Percentiles rank a stretch among this genome's conserved stretches.
These are phyloP conservation scores for Tachyglossus aculeatus DNA, from an alignment of 2,797 vertebrate genomes.

Conservation along the genomic window DNA sequence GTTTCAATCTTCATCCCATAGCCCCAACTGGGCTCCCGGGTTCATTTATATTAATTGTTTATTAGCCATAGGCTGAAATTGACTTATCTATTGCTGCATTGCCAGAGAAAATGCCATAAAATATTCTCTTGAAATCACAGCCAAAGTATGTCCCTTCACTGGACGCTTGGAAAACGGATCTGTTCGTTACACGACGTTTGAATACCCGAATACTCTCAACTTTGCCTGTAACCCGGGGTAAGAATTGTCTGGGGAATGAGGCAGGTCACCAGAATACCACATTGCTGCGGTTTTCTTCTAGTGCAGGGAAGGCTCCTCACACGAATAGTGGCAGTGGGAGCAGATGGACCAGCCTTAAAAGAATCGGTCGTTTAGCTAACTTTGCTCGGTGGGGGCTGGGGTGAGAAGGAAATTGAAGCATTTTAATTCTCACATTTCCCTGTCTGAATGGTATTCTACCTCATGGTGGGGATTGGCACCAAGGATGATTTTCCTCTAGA, in stretches of 20 bases:
- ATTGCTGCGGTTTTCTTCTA: background rate
- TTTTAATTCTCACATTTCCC: too few species aligned
- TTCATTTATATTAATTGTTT: too few species aligned
- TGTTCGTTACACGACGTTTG: slow-evolving; percentile 65
- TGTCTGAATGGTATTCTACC: too few species aligned
- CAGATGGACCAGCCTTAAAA: too few species aligned
- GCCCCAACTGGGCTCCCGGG: too few species aligned
- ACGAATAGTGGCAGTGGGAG: too few species aligned
- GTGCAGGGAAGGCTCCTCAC: background rate
- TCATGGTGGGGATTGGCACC: too few species aligned
- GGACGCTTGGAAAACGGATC: slow-evolving; percentile 74
- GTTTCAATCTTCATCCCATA: too few species aligned
- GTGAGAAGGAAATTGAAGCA: too few species aligned
- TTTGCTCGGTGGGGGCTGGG: too few species aligned
- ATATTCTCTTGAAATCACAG: slow-evolving; percentile 67
- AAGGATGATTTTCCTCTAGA: too few species aligned
- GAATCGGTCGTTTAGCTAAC: too few species aligned
- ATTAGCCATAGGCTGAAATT: background rate
- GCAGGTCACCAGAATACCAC: background rate
- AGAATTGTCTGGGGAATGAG: slow-evolving; percentile 20
- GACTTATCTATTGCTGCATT: background rate
- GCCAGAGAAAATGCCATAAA: slow-evolving; percentile 7
- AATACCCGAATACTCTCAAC: slow-evolving; percentile 76
- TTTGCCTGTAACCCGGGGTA: slow-evolving; percentile 87
- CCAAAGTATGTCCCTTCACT: slow-evolving; percentile 79